Conservation (phyloP, 2,113 vertebrate species). For the Mungos mungo region DNA sequence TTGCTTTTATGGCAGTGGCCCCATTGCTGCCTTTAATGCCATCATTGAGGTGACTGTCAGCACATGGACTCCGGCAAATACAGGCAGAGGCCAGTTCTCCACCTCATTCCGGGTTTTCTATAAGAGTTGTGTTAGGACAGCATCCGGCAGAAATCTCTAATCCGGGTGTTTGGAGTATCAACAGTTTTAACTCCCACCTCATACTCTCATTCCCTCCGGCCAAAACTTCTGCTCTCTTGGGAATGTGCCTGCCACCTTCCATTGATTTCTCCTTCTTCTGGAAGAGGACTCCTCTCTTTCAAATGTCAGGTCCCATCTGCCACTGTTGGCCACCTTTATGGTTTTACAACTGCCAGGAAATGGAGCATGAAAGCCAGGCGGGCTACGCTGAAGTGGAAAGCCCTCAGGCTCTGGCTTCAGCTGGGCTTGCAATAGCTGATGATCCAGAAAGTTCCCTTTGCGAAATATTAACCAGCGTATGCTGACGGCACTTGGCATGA, state of each 20-base stretch:
- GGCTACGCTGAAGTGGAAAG: background rate
- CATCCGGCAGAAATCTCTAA: background rate
- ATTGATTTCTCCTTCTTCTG: background rate
- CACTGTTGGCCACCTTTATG: background rate
- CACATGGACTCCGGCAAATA: fast-evolving
- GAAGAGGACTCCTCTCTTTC: background rate
- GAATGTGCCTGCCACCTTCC: background rate
- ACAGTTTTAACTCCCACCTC: background rate
- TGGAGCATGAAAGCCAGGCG: background rate
- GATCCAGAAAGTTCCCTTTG: background rate
- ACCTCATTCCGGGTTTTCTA: background rate
- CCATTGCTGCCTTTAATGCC: background rate
- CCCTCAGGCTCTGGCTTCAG: background rate
- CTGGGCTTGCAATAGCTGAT: background rate
- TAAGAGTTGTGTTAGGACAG: background rate
- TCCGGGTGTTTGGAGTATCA: background rate
- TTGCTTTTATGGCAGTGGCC: background rate
- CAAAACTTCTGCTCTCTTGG: background rate
- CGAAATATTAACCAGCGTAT: background rate
- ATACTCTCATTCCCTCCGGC: background rate
- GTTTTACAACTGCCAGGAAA: background rate
- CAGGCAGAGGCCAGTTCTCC: background rate
- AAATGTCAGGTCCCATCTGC: background rate
- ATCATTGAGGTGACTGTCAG: fast-evolving
- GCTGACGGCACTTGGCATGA: background rate